phyloP scores from a whole-genome alignment of 2,888 invertebrate species.

The Macrophya alboannulata region DNA sequence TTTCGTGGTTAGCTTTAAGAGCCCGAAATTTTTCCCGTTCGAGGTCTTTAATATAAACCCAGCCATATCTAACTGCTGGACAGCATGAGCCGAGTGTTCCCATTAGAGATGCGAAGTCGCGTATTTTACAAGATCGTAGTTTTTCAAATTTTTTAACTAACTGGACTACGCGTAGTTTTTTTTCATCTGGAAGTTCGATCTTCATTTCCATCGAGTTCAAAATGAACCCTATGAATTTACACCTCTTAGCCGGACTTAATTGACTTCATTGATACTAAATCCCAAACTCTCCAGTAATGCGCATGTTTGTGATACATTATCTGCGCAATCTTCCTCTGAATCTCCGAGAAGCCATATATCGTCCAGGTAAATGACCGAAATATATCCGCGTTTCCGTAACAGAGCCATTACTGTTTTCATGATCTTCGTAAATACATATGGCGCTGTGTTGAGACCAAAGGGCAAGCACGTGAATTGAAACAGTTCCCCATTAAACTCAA shows the following conservation, averaged over 20 bases:
- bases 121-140: not conserved
- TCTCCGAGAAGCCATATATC: not conserved
- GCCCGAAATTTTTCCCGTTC: conserved; percentile 60
- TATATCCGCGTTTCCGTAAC: not conserved
- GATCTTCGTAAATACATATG: conserved; percentile 29
- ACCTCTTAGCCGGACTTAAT: not conserved
- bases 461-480: conserved; percentile 57
- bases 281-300: too few species aligned
- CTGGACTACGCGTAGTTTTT: not conserved
- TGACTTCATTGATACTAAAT: conserved; percentile 11
- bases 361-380: conserved; percentile 20
- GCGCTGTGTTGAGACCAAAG: conserved; percentile 53
- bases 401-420: not conserved
- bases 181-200: not conserved
- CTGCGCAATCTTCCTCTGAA: not conserved
- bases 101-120: not conserved
- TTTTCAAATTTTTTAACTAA: not conserved
- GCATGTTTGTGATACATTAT: not conserved
- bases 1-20: conserved; percentile 29
- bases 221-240: conserved; percentile 21
- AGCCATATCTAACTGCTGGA: not conserved
- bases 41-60: conserved; percentile 58
- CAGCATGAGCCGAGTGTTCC: not conserved
- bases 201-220: not conserved
- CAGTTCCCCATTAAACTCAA: conserved; percentile 52